Evolutionary conservation across 2,113 vertebrate genomes (phyloP).

Genomic region (Campylomormyrus numenius): DNA sequence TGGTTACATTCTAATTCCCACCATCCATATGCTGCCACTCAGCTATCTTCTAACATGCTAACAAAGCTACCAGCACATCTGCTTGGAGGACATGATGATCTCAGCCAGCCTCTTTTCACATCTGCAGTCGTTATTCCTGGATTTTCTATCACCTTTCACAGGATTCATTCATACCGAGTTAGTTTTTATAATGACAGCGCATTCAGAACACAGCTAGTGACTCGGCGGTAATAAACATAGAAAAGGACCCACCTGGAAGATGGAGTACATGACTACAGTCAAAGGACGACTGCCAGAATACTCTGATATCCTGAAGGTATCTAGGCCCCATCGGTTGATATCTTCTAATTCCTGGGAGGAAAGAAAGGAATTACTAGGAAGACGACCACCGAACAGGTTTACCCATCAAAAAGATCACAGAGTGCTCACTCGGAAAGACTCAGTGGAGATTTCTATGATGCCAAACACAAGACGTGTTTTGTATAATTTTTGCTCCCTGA

Average conservation of each 20-base stretch:
- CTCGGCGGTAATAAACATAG: not conserved
- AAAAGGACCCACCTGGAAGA: conserved; percentile 76
- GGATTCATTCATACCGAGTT: not conserved
- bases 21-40: not conserved
- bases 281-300: conserved; percentile 78
- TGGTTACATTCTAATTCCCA: not conserved
- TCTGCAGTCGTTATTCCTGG: not conserved
- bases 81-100: not conserved
- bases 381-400: not conserved
- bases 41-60: not conserved
- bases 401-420: not conserved
- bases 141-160: not conserved
- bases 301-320: conserved; percentile 78
- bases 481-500: not conserved
- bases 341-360: conserved; percentile 74
- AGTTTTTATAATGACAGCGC: not conserved
- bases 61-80: not conserved
- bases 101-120: not conserved
- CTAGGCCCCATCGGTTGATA: conserved; percentile 78
- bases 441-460: not conserved
- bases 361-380: not conserved
- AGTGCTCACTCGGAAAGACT: not conserved
- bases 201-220: not conserved
- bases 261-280: conserved; percentile 79
- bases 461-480: not conserved